phyloP scores from a whole-genome alignment of 2,888 invertebrate genomes.

The Embidobia sp. region DNA sequence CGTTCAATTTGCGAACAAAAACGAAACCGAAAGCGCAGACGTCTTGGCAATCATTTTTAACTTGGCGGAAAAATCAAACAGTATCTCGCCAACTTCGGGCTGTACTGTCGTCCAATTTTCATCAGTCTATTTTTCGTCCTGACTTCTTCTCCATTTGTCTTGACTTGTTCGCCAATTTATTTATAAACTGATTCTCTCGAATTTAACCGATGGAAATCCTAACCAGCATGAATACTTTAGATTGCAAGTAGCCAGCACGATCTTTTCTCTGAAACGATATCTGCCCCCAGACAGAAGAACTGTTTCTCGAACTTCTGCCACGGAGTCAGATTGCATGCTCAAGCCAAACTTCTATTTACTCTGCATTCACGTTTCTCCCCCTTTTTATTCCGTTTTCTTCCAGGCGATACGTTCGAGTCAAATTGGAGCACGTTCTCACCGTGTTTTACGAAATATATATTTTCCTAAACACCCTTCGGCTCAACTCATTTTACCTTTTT shows the following conservation, averaged over 20 bases:
- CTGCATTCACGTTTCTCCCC: constrained; percentile 16
- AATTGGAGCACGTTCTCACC: constrained; percentile 29
- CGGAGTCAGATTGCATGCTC: constrained; percentile 25
- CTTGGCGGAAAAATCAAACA: no score
- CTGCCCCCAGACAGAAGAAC: constrained; percentile 12
- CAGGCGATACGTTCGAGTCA: neutral
- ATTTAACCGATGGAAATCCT: constrained; percentile 29
- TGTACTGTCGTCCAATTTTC: no score
- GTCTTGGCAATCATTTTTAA: no score
- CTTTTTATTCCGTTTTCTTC: neutral
- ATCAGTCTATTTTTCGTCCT: constrained; percentile 4
- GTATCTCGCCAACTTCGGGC: no score
- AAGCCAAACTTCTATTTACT: constrained; percentile 35
- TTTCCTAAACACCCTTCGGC: no score
- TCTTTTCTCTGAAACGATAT: constrained; percentile 24
- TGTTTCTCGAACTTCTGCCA: constrained; percentile 21
- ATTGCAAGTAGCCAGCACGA: constrained; percentile 37
- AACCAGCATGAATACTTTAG: constrained; percentile 43
- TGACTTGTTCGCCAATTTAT: constrained; percentile 16
- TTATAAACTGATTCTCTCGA: constrained; percentile 32
- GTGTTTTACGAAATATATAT: no score
- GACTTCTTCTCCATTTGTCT: constrained; percentile 13
- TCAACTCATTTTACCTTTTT: no score
- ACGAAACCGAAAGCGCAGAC: no score
- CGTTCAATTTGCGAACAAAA: no score